Base-by-base conservation (phyloP, 2,888 invertebrate species). In the Mythimna lalbum region DNA sequence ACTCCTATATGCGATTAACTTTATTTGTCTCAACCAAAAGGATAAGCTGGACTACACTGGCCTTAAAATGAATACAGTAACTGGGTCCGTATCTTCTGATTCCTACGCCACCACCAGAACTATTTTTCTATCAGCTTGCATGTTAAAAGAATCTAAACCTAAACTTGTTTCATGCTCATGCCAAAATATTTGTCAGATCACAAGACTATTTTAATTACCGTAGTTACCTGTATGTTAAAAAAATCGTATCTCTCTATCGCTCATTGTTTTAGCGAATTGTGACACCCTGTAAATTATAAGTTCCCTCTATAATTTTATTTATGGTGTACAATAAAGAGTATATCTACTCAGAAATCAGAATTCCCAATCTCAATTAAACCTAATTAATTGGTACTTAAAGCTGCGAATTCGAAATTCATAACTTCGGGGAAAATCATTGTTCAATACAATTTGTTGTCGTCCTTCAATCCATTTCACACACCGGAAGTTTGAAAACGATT, bases 1-100 rank as follows among this genome's bases (percentile, higher is more conserved):
- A 60, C 62, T 63, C 64, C 49, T 55, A 62, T 56, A 56, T 14
- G 47, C 52, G 57, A 71, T 68, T 68, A 61, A 70, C 68, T 80
- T 68, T 72, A 72, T 81, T 74, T 62, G 33, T 31, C 33, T 12
- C 53, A 27, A 53, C 47, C 33, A 63, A 74, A 67, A 60, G 27
- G 43, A 14, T 52, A 52, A 23, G 53, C 53, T 27, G 6, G 53
- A 17, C 14, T 27, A 17, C 2, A 14, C n/a, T 21, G 39, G 14
- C 12, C 9, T 21, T 21, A 50, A 50, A 21, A 23, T 12, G 2
- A 21, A 21, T 12, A 21, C 4, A 50, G 50, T 21, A 50, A 23
- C 33, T 52, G 23, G 17, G 43, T 43, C 39, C 14, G 14, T 43
- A 17, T 14, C 39, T 43, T 43, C 17, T 14, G 14, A 43, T 9